phyloP scores from a whole-genome alignment of 1,140 invertebrate genomes.

The Lethrus apterus region DNA sequence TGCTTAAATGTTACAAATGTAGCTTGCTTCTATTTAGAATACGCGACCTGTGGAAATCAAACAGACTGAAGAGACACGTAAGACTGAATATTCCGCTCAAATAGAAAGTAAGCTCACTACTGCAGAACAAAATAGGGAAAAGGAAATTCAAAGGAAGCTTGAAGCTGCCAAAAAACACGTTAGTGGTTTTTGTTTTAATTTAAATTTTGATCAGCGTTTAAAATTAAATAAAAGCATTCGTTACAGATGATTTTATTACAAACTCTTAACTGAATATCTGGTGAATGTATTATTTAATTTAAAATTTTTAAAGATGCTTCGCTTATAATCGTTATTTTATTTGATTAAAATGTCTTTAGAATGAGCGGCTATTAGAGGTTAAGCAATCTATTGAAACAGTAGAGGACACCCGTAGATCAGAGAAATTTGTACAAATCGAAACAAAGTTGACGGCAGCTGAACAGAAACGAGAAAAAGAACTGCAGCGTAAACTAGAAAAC shows the following conservation, averaged over 20 bases:
- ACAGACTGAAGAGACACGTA: constrained; percentile 53
- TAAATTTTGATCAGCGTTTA: too few species aligned
- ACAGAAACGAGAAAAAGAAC: constrained; percentile 68
- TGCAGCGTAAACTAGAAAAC: constrained; percentile 70
- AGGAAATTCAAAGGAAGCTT: constrained; percentile 71
- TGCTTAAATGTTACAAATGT: too few species aligned
- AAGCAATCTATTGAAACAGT: constrained; percentile 53
- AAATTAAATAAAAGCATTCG: too few species aligned
- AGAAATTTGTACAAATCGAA: constrained; percentile 61
- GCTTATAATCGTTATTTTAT: too few species aligned
- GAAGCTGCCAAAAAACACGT: constrained; percentile 74
- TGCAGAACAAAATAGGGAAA: constrained; percentile 69
- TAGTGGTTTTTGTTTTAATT: constrained; percentile 3
- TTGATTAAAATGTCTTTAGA: constrained; percentile 23
- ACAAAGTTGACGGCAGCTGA: constrained; percentile 66
- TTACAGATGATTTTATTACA: too few species aligned
- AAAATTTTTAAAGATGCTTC: too few species aligned
- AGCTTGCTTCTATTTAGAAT: constrained; percentile 29
- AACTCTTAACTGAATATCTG: too few species aligned
- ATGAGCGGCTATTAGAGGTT: constrained; percentile 52
- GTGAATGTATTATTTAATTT: too few species aligned
- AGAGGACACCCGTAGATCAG: constrained; percentile 54
- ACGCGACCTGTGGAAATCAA: constrained; percentile 40
- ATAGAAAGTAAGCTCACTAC: constrained; percentile 65
- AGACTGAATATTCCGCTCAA: constrained; percentile 58